Conservation (phyloP, 2,888 invertebrate genomes). For the Zygothrica quintamaculata region DNA sequence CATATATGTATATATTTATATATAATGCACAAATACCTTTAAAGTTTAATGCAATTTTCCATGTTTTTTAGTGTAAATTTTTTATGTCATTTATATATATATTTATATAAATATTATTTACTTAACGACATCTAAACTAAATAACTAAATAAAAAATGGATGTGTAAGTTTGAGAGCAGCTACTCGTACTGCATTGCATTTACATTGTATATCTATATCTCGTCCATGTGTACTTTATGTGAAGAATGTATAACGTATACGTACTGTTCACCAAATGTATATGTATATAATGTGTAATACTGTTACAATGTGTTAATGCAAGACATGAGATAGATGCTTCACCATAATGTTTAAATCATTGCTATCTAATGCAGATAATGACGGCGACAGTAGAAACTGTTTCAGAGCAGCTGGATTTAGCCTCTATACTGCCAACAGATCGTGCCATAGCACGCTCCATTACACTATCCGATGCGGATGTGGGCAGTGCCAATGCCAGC, state of each 20-base stretch:
- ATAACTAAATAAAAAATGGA: conserved; percentile 41
- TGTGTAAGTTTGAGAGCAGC: conserved; percentile 61
- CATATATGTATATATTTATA: too few relatives aligned
- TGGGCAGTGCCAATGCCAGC: conserved; percentile 90
- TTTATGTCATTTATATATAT: conserved; percentile 36
- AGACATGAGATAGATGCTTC: conserved; percentile 12
- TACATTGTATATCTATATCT: conserved; percentile 10
- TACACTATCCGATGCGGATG: conserved; percentile 94
- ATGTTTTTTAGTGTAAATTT: conserved; percentile 50
- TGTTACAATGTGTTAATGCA: conserved; percentile 41
- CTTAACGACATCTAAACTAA: conserved; percentile 29
- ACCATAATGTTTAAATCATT: conserved; percentile 33
- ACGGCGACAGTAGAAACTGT: conserved; percentile 98
- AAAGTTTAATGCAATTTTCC: conserved; percentile 55
- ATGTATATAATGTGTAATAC: conserved; percentile 53
- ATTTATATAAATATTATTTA: conserved; percentile 27
- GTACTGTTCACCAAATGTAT: conserved; percentile 42
- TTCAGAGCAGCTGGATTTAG: conserved; percentile 94
- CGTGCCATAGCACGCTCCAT: conserved; percentile 94
- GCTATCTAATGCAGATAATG: conserved; percentile 89
- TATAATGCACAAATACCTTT: conserved; percentile 61
- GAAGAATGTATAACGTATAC: conserved; percentile 65
- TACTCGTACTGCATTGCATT: conserved; percentile 51
- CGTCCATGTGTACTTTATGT: conserved; percentile 62
- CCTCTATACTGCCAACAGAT: conserved; percentile 92